Evolutionary conservation across 2,797 vertebrate species (phyloP), one percentile per base, ranked within the genome.

Genomic region (Sebastes baramenuke): DNA sequence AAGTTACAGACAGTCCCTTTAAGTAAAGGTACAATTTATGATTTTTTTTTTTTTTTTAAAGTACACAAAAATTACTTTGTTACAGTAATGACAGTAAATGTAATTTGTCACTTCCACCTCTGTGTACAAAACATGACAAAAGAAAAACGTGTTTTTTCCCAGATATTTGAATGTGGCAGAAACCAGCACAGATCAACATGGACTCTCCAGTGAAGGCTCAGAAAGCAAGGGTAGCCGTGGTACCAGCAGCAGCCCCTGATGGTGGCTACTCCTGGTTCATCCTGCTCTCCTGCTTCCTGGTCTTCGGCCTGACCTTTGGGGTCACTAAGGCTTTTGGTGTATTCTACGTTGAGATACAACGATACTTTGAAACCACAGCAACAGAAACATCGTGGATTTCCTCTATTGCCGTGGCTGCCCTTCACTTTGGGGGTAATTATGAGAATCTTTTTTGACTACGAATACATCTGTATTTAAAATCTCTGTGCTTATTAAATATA

Each of bases 301-400:
- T 93, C 29, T 95, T 94, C 22, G 91, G 93, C 6, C 56, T 95
- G 79, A 94, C 89, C 1, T 95, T 95, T 24, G 92, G 94, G 34
- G 92, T 94, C 38, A 90, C 95, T 56, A 94, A 95, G 74, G 65
- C 91, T 5, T 95, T 95, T 38, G 92, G 93, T 52, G 89, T 95
- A 6, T 94, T 95, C 75, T 94, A 81, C 16, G 86, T 95, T 30
- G 93, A 91, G 71, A 93, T 95, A 73, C 87, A 93, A 1, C 27
- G 49, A n/a, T 85, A 92, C 89, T 95, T 95, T 80, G 71, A 81
- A 73, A 91, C 88, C 56, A 93, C 93, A 30, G 94, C 90, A 5
- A 91, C 93, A 24, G 89, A 42, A 61, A 90, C 88, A 38, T 94
- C 95, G 12, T 94, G 93, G 95, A 94, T 95, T 74, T 93, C 93